A percentile compares a stretch with the other conserved stretches of the same genome.
Conservation (phyloP, 1,140 invertebrate species). For the Papilio polyxenes region DNA sequence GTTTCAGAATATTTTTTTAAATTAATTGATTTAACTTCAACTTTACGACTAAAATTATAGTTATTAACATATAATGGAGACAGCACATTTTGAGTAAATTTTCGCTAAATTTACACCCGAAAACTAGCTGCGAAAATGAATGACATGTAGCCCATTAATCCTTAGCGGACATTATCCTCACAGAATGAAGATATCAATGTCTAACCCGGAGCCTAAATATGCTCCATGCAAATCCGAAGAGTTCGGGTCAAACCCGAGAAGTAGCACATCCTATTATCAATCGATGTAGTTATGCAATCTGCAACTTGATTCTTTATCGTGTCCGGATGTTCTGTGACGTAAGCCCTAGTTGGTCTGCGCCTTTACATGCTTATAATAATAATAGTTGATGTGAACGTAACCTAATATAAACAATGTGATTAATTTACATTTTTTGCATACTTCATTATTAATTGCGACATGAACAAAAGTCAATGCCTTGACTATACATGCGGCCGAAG, state of each 20-base stretch:
- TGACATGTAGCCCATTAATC: too few relatives aligned
- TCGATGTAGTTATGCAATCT: not conserved
- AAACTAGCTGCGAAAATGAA: too few relatives aligned
- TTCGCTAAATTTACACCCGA: too few relatives aligned
- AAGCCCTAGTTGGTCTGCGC: not conserved
- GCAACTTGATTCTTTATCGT: not conserved
- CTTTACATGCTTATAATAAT: not conserved
- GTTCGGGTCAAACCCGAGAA: not conserved
- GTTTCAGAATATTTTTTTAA: too few relatives aligned
- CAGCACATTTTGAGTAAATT: too few relatives aligned
- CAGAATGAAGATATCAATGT: not conserved
- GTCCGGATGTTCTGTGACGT: constrained; percentile 4
- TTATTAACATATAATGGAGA: too few relatives aligned
- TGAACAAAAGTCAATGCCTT: not conserved
- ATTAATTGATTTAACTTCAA: too few relatives aligned
- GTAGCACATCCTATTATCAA: not conserved
- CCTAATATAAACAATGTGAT: not conserved
- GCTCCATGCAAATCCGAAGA: too few relatives aligned
- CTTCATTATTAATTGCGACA: not conserved
- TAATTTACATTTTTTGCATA: not conserved
- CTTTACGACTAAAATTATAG: too few relatives aligned
- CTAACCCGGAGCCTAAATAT: not conserved
- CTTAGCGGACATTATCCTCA: not conserved
- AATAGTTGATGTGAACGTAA: not conserved
- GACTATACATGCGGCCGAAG: too few relatives aligned